Evolutionary conservation across 2,797 vertebrate species (phyloP).

Genomic region (Xerus rutilus): DNA sequence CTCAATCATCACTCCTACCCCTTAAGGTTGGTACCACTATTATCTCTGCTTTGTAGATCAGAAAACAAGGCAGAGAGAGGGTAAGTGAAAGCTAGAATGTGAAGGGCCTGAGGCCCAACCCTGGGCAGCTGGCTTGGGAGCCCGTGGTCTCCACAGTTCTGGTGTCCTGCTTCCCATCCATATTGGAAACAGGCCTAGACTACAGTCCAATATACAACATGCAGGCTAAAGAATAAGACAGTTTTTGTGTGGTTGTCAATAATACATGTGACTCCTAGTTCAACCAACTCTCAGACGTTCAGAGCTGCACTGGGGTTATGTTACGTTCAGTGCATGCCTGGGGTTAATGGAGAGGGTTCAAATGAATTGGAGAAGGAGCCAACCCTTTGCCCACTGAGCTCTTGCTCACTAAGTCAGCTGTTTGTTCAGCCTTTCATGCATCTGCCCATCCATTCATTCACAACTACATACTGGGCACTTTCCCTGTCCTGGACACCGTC

Average conservation of each 20-base stretch:
- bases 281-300: slow-evolving; percentile 24
- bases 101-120: not conserved
- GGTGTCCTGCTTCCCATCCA: not conserved
- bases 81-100: not conserved
- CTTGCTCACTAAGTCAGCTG: slow-evolving; percentile 8
- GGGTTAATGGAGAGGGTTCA: slow-evolving; percentile 26
- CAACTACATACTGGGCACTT: not conserved
- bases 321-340: not conserved
- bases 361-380: slow-evolving; percentile 25
- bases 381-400: not conserved
- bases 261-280: slow-evolving; percentile 7
- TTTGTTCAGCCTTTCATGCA: not conserved
- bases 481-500: not conserved
- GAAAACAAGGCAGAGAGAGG: not conserved
- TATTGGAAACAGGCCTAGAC: not conserved
- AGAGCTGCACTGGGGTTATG: not conserved
- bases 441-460: not conserved
- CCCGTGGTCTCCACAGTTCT: not conserved
- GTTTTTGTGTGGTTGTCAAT: slow-evolving; percentile 35
- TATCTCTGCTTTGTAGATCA: not conserved
- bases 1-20: not conserved
- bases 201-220: not conserved
- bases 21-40: not conserved
- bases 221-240: not conserved
- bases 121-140: not conserved